Evolutionary conservation across 2,797 vertebrate genomes (phyloP), one percentile per base, ranked within the genome.

Genomic region (Typhlichthys eigenmanni): DNA sequence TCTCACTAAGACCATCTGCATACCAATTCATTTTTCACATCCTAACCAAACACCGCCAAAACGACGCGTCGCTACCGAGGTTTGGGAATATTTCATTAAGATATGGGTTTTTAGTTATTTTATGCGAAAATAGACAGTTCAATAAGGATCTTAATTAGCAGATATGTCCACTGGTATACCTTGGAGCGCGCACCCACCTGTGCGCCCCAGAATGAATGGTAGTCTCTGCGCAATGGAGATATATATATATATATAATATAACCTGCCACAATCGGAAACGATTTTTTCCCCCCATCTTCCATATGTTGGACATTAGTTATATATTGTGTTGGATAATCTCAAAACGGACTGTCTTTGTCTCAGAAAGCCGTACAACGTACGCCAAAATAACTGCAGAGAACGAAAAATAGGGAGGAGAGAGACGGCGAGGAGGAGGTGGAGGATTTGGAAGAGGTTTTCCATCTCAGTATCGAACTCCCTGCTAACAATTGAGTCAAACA

Each of bases 1-100:
- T 90, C 80, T 83, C 86, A 83, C 86, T 69, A 62, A 79, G 64
- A 88, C 90, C 91, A 91, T 87, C 90, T 78, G 90, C 80, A 85
- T 84, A 49, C 83, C 80, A 79, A 89, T 82, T 74, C 87, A 89
- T 87, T 77, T 76, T 70, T 59, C 65, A 29, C 58, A 54, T 73
- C 71, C 64, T 69, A 72, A 81, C 82, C 69, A 85, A 83, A 80
- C 81, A 72, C 75, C 47, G 69, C 71, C 38, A 60, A 58, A 80
- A 57, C 69, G 70, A 73, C 6, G 68, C 64, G 71, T 68, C 73
- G 60, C 67, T 75, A 48, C 52, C 50, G 17, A 56, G n/a, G 17
- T 12, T 8, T 50, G 63, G 64, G 54, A 64, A n/a, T 51, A 11
- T 58, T 62, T 66, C 59, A 29, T 29, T 29, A 29, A 70, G 68